These are phyloP conservation scores for Phengaris arion DNA, from an alignment of 2,888 invertebrate genomes.

Conservation along the genomic window DNA sequence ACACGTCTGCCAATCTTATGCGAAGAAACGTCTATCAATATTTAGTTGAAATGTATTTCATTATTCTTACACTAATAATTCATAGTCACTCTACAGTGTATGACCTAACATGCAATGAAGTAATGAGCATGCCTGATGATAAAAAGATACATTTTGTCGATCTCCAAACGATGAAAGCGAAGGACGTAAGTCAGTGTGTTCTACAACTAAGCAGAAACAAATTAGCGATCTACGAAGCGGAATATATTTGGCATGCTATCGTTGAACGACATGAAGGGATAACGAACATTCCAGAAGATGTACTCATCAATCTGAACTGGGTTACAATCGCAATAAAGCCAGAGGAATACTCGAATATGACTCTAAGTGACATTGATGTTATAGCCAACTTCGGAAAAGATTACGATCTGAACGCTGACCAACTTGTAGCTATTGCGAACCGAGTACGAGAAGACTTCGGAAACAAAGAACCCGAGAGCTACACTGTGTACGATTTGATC, in stretches of 20 bases:
- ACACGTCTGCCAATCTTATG: background rate
- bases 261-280: conserved; percentile 55
- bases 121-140: conserved; percentile 49
- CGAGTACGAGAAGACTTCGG: conserved; percentile 75
- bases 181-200: conserved; percentile 60
- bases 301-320: conserved; percentile 67
- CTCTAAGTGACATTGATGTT: conserved; percentile 73
- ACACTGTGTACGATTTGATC: conserved; percentile 76
- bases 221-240: conserved; percentile 51
- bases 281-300: conserved; percentile 63
- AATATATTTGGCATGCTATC: conserved; percentile 62
- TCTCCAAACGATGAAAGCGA: conserved; percentile 50
- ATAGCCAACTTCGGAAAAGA: conserved; percentile 77
- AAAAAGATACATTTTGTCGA: conserved; percentile 46
- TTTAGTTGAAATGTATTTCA: background rate
- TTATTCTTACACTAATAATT: background rate
- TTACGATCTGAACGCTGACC: conserved; percentile 61
- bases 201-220: conserved; percentile 58
- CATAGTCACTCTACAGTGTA: background rate
- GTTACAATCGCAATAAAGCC: conserved; percentile 67
- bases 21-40: background rate
- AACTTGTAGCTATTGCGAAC: conserved; percentile 69
- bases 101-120: conserved; percentile 52
- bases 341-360: conserved; percentile 73
- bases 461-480: conserved; percentile 76